Evolutionary conservation across 1,140 invertebrate genomes (phyloP).

Genomic region (Drosophila orena): DNA sequence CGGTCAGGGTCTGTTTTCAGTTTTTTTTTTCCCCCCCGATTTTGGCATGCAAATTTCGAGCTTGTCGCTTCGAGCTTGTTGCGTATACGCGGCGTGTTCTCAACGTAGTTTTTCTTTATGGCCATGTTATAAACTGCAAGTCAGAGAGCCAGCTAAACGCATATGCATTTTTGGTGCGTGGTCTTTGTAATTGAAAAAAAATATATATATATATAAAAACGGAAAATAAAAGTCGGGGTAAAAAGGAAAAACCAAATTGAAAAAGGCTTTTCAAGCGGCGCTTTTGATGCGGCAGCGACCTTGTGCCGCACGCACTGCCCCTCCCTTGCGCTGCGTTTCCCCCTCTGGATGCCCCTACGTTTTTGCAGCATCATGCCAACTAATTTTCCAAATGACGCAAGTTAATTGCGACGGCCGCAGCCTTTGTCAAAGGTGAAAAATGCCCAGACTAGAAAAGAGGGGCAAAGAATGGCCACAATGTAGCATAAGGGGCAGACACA

Average conservation of each 20-base stretch:
- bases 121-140: conserved; percentile 42
- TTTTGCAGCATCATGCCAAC: conserved; percentile 77
- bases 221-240: not conserved
- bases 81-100: conserved; percentile 58
- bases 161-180: conserved; percentile 46
- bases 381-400: conserved; percentile 81
- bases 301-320: conserved; percentile 28
- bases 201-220: not conserved
- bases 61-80: conserved; percentile 14
- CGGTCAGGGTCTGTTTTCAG: conserved; percentile 35
- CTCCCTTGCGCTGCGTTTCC: conserved; percentile 2
- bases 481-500: conserved; percentile 32
- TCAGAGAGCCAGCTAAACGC: conserved; percentile 43
- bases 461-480: conserved; percentile 21
- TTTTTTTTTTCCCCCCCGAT: conserved; percentile 46
- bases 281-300: conserved; percentile 68
- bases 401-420: conserved; percentile 64
- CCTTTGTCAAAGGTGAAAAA: conserved; percentile 78
- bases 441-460: conserved; percentile 37
- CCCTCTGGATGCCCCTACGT: conserved; percentile 1
- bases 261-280: conserved; percentile 60
- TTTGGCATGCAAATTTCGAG: conserved; percentile 44
- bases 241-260: conserved; percentile 52
- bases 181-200: conserved; percentile 56
- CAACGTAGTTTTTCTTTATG: conserved; percentile 4